These are phyloP conservation scores for Eupithecia tripunctaria DNA, from an alignment of 2,888 invertebrate species.

Conservation along the genomic window DNA sequence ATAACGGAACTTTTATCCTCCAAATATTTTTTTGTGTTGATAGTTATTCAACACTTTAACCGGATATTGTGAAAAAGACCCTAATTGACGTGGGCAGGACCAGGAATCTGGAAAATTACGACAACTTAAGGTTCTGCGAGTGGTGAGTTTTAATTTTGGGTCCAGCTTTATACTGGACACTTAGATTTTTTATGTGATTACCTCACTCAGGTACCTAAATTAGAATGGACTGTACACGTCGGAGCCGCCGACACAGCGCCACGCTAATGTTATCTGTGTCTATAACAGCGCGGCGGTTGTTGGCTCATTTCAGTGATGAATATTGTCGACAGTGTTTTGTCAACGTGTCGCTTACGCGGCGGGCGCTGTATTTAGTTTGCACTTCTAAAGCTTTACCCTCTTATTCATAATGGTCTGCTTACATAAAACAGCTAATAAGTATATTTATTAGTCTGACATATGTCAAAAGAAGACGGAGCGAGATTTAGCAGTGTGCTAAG, in stretches of 20 bases:
- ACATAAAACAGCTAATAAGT: too few species aligned
- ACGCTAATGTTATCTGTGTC: too few species aligned
- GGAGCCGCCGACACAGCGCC: background rate
- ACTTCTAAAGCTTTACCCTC: too few species aligned
- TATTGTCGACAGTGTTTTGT: background rate
- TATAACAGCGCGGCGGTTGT: background rate
- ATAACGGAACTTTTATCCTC: too few species aligned
- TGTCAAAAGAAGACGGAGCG: too few species aligned
- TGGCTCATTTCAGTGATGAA: background rate
- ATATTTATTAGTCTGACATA: too few species aligned
- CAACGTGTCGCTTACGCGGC: background rate
- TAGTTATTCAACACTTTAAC: too few species aligned
- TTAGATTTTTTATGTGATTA: background rate
- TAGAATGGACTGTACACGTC: background rate
- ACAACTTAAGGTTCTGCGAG: background rate
- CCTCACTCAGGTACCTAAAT: background rate
- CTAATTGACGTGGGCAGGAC: background rate
- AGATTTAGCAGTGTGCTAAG: too few species aligned
- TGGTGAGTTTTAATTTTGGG: background rate
- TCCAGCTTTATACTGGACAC: background rate
- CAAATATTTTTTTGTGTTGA: too few species aligned
- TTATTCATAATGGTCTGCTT: too few species aligned
- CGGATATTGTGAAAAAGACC: too few species aligned
- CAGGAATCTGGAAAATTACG: background rate
- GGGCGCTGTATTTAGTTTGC: background rate